These are phyloP conservation scores for Acanthosepion pharaonis DNA, from an alignment of 2,888 invertebrate species.

Conservation along the genomic window DNA sequence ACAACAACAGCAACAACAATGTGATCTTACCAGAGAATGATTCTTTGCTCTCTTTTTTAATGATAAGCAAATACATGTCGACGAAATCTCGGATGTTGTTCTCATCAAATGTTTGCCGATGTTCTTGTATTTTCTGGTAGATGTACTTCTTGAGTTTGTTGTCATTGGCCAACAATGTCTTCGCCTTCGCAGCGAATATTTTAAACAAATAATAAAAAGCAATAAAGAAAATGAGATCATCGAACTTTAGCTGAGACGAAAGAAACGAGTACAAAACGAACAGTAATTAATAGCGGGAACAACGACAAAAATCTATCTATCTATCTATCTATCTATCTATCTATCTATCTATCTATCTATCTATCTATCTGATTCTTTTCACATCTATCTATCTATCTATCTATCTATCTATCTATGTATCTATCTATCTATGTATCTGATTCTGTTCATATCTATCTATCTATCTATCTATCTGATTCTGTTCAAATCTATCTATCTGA, in stretches of 20 bases:
- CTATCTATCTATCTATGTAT: no score
- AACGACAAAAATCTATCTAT: no score
- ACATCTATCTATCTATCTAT: no score
- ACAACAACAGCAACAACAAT: neutral
- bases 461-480: no score
- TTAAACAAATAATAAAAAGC: neutral
- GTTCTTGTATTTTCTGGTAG: neutral
- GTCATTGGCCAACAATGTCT: neutral
- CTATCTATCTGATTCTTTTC: no score
- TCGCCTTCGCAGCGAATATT: neutral
- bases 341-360: no score
- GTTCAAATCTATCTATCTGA: no score
- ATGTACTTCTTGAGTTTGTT: neutral
- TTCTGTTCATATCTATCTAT: no score
- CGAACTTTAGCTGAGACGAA: neutral
- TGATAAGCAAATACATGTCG: neutral
- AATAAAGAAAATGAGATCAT: neutral
- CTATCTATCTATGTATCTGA: no score
- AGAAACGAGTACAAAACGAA: no score
- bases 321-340: no score
- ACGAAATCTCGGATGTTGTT: slow-evolving; percentile 14
- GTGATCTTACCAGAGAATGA: neutral
- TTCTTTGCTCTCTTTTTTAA: neutral
- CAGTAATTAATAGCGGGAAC: no score
- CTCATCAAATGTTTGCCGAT: neutral